Conservation (phyloP, 2,113 vertebrate genomes). For the Isurus oxyrinchus region DNA sequence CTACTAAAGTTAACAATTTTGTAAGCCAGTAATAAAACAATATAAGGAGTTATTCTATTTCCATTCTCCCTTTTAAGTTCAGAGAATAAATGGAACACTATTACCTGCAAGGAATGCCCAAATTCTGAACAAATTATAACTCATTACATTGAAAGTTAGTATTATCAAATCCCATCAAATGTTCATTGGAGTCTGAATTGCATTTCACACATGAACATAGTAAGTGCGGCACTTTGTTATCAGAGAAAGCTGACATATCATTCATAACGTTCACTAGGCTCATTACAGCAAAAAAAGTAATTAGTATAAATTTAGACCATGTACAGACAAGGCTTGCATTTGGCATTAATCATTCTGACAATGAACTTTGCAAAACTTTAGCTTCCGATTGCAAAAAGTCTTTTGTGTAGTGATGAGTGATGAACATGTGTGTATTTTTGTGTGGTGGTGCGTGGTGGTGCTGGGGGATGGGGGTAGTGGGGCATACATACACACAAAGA, state of each 20-base stretch:
- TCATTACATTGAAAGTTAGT: slow-evolving; percentile 20
- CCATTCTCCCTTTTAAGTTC: too few species aligned
- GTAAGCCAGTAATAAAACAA: not conserved
- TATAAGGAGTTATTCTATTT: not conserved
- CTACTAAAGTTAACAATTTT: not conserved
- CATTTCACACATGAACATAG: not conserved
- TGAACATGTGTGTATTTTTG: not conserved
- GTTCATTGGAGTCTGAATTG: slow-evolving; percentile 26
- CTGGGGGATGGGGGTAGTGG: not conserved
- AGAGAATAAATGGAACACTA: slow-evolving; percentile 26
- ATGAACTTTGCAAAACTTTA: not conserved
- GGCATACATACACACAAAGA: not conserved
- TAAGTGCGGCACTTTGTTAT: slow-evolving; percentile 13
- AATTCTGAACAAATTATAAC: slow-evolving; percentile 7
- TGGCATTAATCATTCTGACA: slow-evolving; percentile 22
- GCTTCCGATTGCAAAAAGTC: not conserved
- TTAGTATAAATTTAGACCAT: slow-evolving; percentile 33
- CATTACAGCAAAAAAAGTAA: slow-evolving; percentile 31
- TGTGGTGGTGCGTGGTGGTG: not conserved
- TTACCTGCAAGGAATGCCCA: not conserved
- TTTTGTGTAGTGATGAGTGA: not conserved
- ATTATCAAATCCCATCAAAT: slow-evolving; percentile 35
- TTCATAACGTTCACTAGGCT: slow-evolving; percentile 26
- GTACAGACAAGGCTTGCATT: not conserved
- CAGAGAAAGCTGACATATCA: slow-evolving; percentile 16